Evolutionary conservation across 2,888 invertebrate genomes (phyloP).

Genomic region (Epiblema foenella): DNA sequence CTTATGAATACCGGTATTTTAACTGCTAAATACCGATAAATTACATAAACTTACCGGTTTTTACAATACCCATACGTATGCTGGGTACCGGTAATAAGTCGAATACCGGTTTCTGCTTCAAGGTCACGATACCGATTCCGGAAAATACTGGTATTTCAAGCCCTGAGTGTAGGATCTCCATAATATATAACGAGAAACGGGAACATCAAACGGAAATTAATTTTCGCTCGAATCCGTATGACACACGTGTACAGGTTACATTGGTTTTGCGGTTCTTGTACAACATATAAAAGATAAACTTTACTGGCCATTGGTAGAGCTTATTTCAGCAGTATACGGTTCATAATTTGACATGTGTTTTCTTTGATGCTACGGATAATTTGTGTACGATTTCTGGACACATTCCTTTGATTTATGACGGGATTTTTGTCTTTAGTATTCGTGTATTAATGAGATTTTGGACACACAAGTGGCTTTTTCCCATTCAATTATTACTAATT

Average conservation of each 20-base stretch:
- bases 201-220: slow-evolving; percentile 16
- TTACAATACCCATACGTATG: too few relatives aligned
- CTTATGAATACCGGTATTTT: too few relatives aligned
- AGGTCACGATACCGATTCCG: too few relatives aligned
- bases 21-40: too few relatives aligned
- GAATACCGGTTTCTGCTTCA: too few relatives aligned
- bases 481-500: too few relatives aligned
- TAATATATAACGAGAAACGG: slow-evolving; percentile 5
- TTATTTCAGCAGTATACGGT: not conserved
- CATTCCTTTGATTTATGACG: slow-evolving; percentile 2
- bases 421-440: not conserved
- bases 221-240: not conserved
- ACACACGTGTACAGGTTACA: slow-evolving; percentile 1
- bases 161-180: too few relatives aligned
- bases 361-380: not conserved
- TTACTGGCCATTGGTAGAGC: not conserved
- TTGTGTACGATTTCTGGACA: not conserved
- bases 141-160: too few relatives aligned
- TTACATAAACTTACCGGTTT: too few relatives aligned
- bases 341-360: not conserved
- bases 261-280: slow-evolving; percentile 1
- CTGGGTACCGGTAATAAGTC: too few relatives aligned
- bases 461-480: not conserved
- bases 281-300: not conserved
- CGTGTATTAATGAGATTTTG: not conserved